These are phyloP conservation scores for Camarhynchus parvulus DNA, from an alignment of 2,113 vertebrate species.

Conservation along the genomic window DNA sequence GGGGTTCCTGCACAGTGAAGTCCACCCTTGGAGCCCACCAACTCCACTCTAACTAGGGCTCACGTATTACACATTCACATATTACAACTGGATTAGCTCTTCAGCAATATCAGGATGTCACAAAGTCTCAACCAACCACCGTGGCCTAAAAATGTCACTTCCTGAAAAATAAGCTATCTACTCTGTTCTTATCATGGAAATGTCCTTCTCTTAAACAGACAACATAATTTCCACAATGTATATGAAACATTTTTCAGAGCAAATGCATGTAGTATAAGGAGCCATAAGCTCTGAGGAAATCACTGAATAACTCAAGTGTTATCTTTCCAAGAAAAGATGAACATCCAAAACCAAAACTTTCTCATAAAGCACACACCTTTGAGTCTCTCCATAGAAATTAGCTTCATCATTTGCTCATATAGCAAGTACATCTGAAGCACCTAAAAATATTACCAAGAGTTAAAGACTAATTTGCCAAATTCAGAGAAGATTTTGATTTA, in stretches of 20 bases:
- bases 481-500: neutral
- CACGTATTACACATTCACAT: rapidly evolving
- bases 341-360: neutral
- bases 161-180: neutral
- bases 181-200: neutral
- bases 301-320: neutral
- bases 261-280: neutral
- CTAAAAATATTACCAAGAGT: neutral
- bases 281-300: neutral
- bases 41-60: neutral
- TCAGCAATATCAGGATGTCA: neutral
- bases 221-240: neutral
- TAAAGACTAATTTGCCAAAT: neutral
- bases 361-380: neutral
- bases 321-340: neutral
- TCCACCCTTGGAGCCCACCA: neutral
- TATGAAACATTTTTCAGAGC: neutral
- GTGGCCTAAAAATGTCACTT: neutral
- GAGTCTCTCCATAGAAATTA: neutral
- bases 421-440: neutral
- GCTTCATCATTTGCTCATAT: neutral
- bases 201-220: neutral
- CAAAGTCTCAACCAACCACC: neutral
- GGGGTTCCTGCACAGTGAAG: neutral
- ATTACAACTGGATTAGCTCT: neutral